Evolutionary conservation across 2,888 invertebrate species (phyloP), one percentile per base, ranked within the genome.

Genomic region (Chirona hameri): DNA sequence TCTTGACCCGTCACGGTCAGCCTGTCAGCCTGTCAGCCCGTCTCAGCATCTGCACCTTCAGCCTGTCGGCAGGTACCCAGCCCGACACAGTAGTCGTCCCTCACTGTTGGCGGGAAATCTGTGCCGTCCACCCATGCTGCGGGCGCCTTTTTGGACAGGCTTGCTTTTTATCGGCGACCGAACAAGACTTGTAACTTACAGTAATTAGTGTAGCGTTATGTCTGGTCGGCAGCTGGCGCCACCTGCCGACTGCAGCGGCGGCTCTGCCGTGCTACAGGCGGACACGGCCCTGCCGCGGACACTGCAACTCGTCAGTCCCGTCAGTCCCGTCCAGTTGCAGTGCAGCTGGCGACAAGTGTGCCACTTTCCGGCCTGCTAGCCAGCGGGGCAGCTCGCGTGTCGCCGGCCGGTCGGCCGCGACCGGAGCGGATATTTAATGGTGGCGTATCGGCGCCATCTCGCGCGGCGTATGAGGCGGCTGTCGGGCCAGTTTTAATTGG

Each of bases 401-500:
- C 21, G 57, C 57, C 57, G 57, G 21, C 57, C 57, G 21, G 57
- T n/a, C n/a, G 21, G 57, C 57, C 21, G 57, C 57, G n/a, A n/a
- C n/a, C n/a, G 57, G 27, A 14, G 65, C 21, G 1, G 65, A 65
- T 27, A 27, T 27, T 65, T 65, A 65, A 65, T 27, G 65, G 27
- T 21, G 65, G n/a, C 65, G 65, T 65, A 65, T 65, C 65, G n/a
- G 9, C 21, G 14, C 65, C 9, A 65, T 65, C 65, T 48, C 65
- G 65, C 7, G 9, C 48, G 48, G 48, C 48, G 48, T 12, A 48
- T 48, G 12, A 2, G 65, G 9, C 65, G 65, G n/a, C n/a, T 9
- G 65, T 10, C 65, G 27, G 72, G 31, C 31, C 31, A 10, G 72
- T 72, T 72, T 72, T 72, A 72, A 72, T 72, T 72, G 72, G 72